Evolutionary conservation across 2,888 invertebrate genomes (phyloP), one percentile per base, ranked within the genome.

Genomic region (Sesia bembeciformis): DNA sequence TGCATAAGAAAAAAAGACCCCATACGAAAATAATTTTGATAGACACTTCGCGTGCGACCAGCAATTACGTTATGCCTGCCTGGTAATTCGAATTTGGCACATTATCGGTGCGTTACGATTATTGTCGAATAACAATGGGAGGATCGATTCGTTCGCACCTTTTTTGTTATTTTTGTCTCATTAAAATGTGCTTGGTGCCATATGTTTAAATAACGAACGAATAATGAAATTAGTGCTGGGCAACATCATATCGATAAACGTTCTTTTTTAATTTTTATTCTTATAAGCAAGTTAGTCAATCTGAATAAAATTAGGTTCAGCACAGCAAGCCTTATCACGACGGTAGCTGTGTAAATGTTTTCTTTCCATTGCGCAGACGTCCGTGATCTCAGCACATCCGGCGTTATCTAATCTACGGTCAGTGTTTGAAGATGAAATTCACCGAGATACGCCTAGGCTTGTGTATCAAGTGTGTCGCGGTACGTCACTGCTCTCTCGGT

Each of bases 391-490:
- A 73, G 77, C 64, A 77, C 85, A 86, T 85, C 86, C 86, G 82
- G 75, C 73, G 74, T 76, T 87, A 87, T 88, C 87, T 88, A 80
- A 88, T 88, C 87, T 86, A 65, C 79, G 86, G 87, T 86, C 87
- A 87, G 85, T 83, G 84, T 85, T 84, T 84, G 70, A 46, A 41
- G 52, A 70, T 67, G 75, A 79, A 74, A 79, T 74, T 72, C 74
- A 80, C 75, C 67, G 73, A 78, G 81, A 81, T 81, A 81, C 77
- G 75, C 79, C 58, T 58, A 56, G 57, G 60, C 53, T 55, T 64
- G 62, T 67, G 58, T 66, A 64, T 53, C 40, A 40, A 42, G 39
- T 39, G 43, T 46, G 53, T 40, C 40, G 53, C 49, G 39, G 53
- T 61, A 60, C 62, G 63, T 62, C 63, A 62, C 58, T 57, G 56